Evolutionary conservation across 64 coral and sea anemone species (phyloP).

Genomic region (Actinia tenebrosa): DNA sequence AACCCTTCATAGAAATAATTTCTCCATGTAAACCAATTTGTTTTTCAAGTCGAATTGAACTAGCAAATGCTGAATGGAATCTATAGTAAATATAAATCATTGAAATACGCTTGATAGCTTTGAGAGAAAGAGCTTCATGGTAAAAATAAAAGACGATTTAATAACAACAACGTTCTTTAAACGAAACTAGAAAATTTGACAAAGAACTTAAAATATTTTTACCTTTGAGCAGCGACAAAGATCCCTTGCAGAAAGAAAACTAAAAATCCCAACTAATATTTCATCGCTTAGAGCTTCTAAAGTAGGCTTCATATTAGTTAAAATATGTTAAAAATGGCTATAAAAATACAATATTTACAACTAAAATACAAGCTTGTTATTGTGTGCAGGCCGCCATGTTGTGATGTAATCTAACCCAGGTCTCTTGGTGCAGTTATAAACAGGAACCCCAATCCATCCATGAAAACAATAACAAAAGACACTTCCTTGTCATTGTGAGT

Average conservation of each 20-base stretch:
- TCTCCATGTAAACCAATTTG: too few relatives aligned
- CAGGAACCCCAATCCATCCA: neutral
- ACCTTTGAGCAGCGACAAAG: conserved; percentile 87
- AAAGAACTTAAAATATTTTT: neutral
- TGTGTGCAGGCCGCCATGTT: conserved; percentile 7
- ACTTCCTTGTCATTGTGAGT: conserved; percentile 1
- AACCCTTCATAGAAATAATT: too few relatives aligned
- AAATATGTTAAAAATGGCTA: neutral
- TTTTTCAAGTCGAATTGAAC: too few relatives aligned
- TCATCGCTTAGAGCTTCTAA: conserved; percentile 75
- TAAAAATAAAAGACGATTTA: too few relatives aligned
- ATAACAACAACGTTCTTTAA: too few relatives aligned
- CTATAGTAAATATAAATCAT: too few relatives aligned
- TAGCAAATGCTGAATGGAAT: too few relatives aligned
- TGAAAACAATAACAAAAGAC: neutral
- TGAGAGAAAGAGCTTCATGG: too few relatives aligned
- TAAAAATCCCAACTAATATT: conserved; percentile 87
- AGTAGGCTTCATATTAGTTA: neutral
- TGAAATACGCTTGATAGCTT: too few relatives aligned
- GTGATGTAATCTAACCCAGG: conserved; percentile 15
- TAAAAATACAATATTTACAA: conserved; percentile 12
- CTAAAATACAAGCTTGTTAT: neutral
- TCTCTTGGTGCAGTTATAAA: neutral
- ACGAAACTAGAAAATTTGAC: neutral
- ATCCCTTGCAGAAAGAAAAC: conserved; percentile 67